Base-by-base conservation (phyloP, 1,140 invertebrate genomes). In the Andricus grossulariae region DNA sequence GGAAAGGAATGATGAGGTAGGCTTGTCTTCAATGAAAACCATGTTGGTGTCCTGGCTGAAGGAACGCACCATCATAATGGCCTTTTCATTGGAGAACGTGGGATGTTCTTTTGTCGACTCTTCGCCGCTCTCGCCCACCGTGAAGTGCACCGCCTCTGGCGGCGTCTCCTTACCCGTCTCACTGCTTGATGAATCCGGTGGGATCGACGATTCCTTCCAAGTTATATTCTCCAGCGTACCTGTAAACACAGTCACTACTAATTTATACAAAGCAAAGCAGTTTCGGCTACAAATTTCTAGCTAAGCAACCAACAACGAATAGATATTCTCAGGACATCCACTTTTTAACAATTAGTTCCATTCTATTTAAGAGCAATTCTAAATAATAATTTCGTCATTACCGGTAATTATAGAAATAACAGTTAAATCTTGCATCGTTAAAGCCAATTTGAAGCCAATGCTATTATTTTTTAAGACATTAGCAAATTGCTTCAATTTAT, bases 141-240 rank as follows among this genome's bases (percentile, higher is more conserved):
- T 88, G 71, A 92, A 90, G 50, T 88, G 87, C n/a, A 90, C 89
- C 16, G 85, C 80, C 71, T 89, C 90, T 7, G 84, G 91, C 16
- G 88, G 92, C 66, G 86, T 90, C 12, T 90, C 90, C 74, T 90
- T 92, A 18, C 89, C 88, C 2, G 87, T 90, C 73, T 92, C 89
- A 55, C 90, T 91, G 78, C 90, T 89, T 21, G 91, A 92, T 6
- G 91, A 92, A 75, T 92, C 91, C 11, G 90, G 89, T 1, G 90
- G 90, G 18, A 87, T 7, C 55, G 91, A 92, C 0, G 91, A 90
- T 50, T 92, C 91, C 79, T 92, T 92, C 91, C 91, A 92, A 6
- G 72, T 79, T 8, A 90, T 71, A 50, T 55, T 87, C 60, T 92
- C 91, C 82, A 86, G 66, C 3, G 78, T 75, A 87, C 90, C 90